Conservation (phyloP, 2,888 invertebrate genomes). For the Yponomeuta plumbellus region DNA sequence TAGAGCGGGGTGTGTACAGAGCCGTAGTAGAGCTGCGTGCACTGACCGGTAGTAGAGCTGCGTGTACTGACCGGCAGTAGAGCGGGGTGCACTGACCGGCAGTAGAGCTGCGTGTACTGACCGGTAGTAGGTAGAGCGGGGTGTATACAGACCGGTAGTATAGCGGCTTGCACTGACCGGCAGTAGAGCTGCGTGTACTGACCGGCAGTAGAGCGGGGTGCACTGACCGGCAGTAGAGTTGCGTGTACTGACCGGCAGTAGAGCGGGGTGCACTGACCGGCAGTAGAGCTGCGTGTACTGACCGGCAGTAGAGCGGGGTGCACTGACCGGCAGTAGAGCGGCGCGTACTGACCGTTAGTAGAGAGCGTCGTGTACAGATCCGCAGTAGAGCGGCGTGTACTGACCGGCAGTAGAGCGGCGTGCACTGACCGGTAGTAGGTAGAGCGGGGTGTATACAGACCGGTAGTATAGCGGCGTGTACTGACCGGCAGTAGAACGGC, state of each 20-base stretch:
- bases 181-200: conserved; percentile 80
- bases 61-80: conserved; percentile 76
- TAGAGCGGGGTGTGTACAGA: conserved; percentile 81
- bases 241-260: conserved; percentile 70
- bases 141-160: no score
- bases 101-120: conserved; percentile 70
- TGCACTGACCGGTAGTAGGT: conserved; percentile 79
- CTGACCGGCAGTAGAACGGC: not conserved
- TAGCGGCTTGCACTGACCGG: conserved; percentile 52
- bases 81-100: conserved; percentile 53
- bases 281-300: conserved; percentile 82
- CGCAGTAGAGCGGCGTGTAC: no score
- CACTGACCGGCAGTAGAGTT: conserved; percentile 74
- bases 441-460: conserved; percentile 81
- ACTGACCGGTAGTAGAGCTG: not conserved
- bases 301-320: no score
- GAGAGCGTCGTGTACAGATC: no score
- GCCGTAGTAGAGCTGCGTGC: conserved; percentile 84
- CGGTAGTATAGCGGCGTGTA: conserved; percentile 83
- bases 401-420: conserved; percentile 81
- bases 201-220: no score
- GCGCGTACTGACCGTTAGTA: no score
- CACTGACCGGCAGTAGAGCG: conserved; percentile 77
- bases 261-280: conserved; percentile 74
- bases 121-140: conserved; percentile 81